Base-by-base conservation (phyloP, 2,797 vertebrate species). In the Amphiprion clarkii region DNA sequence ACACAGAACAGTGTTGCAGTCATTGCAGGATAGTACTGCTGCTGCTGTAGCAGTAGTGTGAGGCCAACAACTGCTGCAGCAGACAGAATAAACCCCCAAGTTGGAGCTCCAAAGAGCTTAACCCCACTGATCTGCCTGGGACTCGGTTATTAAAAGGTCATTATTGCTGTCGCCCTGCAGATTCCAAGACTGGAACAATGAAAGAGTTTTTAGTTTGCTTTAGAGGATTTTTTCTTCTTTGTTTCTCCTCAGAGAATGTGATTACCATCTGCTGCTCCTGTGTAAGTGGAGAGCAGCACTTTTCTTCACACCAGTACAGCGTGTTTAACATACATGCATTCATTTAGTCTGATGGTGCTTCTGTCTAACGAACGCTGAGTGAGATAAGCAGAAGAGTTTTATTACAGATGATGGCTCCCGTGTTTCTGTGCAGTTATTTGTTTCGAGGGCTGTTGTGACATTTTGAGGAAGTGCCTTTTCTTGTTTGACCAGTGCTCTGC, bases 131-230 rank as follows among this genome's bases (percentile, higher is more conserved):
- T 81, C 83, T 81, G 87, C 74, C 64, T 29, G 78, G 39, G 80
- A 87, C 87, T 82, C 84, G 87, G 88, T 93, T 92, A 91, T 93
- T 92, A 93, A 92, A 91, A 92, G 85, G 91, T 94, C 91, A 86
- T 91, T 88, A 90, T 79, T 85, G 83, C 59, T 33, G 60, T 88
- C 84, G 83, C 82, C 80, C 76, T 74, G 71, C 84, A 89, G 81
- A 89, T 84, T 83, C 84, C 66, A 68, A 77, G 78, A 74, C 78
- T 77, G 83, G 84, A 86, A 92, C 89, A 92, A 92, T 91, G 79
- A 81, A 73, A 71, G 82, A 73, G 81, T 75, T 84, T 84, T 88
- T 87, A 55, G 69, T 83, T 83, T 76, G 64, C 72, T 84, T 60
- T 57, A 57, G 73, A 87, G 76, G 77, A 75, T 78, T 85, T 85